phyloP scores from a whole-genome alignment of 2,888 invertebrate species.

The Strigamia crassipes region DNA sequence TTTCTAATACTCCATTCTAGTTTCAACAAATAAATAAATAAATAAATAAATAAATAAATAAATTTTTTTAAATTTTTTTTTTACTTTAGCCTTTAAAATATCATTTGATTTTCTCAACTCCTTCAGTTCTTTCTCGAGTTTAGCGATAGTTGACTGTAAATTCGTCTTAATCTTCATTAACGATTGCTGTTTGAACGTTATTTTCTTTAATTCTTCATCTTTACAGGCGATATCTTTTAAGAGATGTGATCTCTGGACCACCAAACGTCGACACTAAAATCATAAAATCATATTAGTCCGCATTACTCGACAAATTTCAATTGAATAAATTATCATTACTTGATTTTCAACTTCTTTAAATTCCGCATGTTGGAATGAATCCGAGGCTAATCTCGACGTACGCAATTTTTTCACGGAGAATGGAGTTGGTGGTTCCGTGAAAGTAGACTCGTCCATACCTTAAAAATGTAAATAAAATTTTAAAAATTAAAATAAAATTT shows the following conservation, averaged over 20 bases:
- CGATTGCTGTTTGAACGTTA: slow-evolving; percentile 39
- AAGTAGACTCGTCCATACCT: background rate
- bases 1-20: background rate
- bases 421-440: background rate
- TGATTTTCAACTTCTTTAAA: background rate
- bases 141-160: background rate
- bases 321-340: background rate
- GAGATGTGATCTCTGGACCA: slow-evolving; percentile 45
- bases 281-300: background rate
- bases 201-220: slow-evolving; percentile 47
- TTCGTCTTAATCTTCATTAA: slow-evolving; percentile 12
- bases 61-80: background rate
- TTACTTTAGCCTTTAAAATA: slow-evolving; percentile 42
- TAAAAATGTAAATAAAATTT: background rate
- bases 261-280: slow-evolving; percentile 45
- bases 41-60: background rate
- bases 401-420: background rate
- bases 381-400: background rate
- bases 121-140: slow-evolving; percentile 25
- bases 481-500: background rate
- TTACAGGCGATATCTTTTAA: slow-evolving; percentile 46
- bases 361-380: background rate
- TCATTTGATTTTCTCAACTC: background rate
- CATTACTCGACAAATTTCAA: background rate
- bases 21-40: background rate